These are phyloP conservation scores for Rhyzopertha dominica DNA, from an alignment of 1,140 invertebrate species.

Conservation along the genomic window DNA sequence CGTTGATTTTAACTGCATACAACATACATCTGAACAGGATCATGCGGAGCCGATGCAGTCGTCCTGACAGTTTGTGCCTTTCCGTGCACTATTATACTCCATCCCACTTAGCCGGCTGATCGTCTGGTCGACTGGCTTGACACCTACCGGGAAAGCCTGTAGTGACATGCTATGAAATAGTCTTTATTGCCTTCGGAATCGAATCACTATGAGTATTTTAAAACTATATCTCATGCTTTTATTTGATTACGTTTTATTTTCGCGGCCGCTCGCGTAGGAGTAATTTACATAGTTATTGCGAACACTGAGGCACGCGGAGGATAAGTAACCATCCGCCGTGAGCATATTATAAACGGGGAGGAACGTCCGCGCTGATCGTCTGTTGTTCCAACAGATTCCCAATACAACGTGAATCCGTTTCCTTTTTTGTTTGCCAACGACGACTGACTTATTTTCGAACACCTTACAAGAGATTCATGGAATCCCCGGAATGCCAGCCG, in stretches of 20 bases:
- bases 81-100: not conserved
- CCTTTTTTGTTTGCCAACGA: not conserved
- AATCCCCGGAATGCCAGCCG: slow-evolving; percentile 15
- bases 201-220: slow-evolving; percentile 34
- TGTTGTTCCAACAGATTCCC: not conserved
- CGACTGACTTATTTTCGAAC: not conserved
- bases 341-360: not conserved
- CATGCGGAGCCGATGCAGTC: slow-evolving; percentile 27
- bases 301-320: too few relatives aligned
- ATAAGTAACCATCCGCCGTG: too few relatives aligned
- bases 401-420: slow-evolving; percentile 1
- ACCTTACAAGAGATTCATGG: slow-evolving; percentile 17
- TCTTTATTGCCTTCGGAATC: slow-evolving; percentile 39
- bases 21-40: slow-evolving; percentile 36
- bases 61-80: slow-evolving; percentile 19
- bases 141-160: slow-evolving; percentile 41
- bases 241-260: slow-evolving; percentile 30
- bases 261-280: too few relatives aligned
- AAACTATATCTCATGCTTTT: slow-evolving; percentile 28
- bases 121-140: slow-evolving; percentile 26
- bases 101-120: not conserved
- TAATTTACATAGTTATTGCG: too few relatives aligned
- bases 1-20: slow-evolving; percentile 38
- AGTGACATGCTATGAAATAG: slow-evolving; percentile 43
- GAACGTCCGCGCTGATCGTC: not conserved